Percentiles rank a stretch among this genome's conserved stretches.
Conservation (phyloP, 2,888 invertebrate genomes). For the Folsomia candida region DNA sequence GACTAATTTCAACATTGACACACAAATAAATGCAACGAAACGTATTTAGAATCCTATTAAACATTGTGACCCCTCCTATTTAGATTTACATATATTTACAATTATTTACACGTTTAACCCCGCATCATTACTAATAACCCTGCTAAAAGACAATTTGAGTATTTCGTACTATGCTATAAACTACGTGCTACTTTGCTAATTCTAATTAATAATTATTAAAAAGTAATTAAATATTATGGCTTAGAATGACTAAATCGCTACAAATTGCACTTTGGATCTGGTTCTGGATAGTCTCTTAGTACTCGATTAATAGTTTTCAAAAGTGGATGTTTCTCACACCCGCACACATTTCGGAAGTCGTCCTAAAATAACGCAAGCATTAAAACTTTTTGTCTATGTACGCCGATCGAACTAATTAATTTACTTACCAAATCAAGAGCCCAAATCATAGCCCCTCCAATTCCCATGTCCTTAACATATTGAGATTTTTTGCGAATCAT, state of each 20-base stretch:
- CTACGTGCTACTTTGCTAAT: background rate
- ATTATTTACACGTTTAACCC: background rate
- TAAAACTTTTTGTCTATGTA: slow-evolving; percentile 43
- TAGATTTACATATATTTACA: background rate
- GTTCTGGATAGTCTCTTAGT: slow-evolving; percentile 65
- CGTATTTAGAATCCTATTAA: background rate
- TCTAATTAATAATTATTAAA: background rate
- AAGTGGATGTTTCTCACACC: slow-evolving; percentile 77
- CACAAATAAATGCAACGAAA: background rate
- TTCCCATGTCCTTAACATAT: slow-evolving; percentile 49
- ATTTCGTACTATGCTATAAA: background rate
- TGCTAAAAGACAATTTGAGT: background rate
- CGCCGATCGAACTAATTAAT: background rate
- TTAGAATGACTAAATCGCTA: background rate
- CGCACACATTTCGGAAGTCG: slow-evolving; percentile 64
- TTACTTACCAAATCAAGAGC: slow-evolving; percentile 55
- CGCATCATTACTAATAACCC: background rate
- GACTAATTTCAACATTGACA: background rate
- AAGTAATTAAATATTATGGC: background rate
- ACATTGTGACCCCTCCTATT: background rate
- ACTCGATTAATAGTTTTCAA: slow-evolving; percentile 77
- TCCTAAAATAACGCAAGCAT: slow-evolving; percentile 54
- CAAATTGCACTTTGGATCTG: slow-evolving; percentile 65
- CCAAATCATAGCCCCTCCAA: slow-evolving; percentile 61
- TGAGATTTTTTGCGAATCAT: slow-evolving; percentile 62